Evolutionary conservation across 2,113 vertebrate species (phyloP).

Genomic region (Peucedramus taeniatus): DNA sequence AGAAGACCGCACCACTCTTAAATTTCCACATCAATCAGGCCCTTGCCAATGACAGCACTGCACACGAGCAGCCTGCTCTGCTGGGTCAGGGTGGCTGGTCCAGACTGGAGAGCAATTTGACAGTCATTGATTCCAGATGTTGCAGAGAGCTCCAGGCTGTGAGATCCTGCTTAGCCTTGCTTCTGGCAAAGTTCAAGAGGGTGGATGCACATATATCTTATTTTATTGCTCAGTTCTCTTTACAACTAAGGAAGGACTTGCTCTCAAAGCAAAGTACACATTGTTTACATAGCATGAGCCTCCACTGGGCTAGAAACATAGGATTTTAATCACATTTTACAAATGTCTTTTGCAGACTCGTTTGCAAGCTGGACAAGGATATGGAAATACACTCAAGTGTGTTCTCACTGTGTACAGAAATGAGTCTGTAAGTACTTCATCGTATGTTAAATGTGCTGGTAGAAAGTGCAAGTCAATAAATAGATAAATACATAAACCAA

Average conservation of each 20-base stretch:
- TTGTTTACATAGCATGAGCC: not conserved
- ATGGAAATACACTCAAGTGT: conserved; percentile 83
- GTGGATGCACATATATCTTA: not conserved
- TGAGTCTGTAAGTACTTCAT: conserved; percentile 82
- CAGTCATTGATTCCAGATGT: conserved; percentile 16
- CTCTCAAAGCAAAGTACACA: conserved; percentile 10
- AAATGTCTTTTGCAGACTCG: conserved; percentile 79
- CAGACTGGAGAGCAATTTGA: not conserved
- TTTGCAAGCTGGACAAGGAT: conserved; percentile 87
- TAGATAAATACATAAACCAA: not conserved
- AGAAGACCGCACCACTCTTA: not conserved
- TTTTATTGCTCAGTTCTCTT: conserved; percentile 5
- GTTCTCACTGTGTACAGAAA: conserved; percentile 85
- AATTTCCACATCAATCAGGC: not conserved
- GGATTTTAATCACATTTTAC: not conserved
- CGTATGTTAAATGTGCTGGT: not conserved
- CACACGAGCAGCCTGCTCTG: not conserved
- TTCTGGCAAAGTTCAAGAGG: not conserved
- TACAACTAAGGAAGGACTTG: not conserved
- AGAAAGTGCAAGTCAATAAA: not conserved
- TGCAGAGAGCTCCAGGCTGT: not conserved
- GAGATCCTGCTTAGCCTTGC: not conserved
- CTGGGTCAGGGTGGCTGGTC: not conserved
- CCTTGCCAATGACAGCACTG: not conserved
- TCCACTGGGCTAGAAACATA: not conserved